Conservation (phyloP, 2,113 vertebrate species). For the Barnardius zonarius region DNA sequence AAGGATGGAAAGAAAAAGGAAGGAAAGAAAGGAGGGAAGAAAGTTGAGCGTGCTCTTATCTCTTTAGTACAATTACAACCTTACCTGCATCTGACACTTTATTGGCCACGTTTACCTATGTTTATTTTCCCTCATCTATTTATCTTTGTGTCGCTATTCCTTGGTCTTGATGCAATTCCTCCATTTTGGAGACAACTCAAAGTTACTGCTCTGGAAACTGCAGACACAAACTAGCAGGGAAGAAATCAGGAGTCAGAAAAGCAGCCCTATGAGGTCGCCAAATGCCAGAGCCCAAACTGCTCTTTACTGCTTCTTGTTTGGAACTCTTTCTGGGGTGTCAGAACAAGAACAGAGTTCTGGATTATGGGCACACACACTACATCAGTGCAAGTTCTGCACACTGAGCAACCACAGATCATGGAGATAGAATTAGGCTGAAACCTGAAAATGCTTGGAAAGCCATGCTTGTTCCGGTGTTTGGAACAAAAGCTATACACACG, state of each 20-base stretch:
- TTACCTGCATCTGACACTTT: neutral
- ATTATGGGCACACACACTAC: accelerated
- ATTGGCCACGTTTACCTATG: neutral
- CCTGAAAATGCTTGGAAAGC: neutral
- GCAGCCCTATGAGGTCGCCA: neutral
- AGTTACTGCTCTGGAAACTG: neutral
- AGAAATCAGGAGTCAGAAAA: neutral
- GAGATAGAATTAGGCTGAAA: neutral
- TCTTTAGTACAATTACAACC: neutral
- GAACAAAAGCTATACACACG: neutral
- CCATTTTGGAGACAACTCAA: neutral
- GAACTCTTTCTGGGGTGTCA: neutral
- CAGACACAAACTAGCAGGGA: neutral
- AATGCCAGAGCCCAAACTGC: neutral
- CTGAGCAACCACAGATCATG: neutral
- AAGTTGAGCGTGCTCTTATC: neutral
- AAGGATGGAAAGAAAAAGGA: accelerated
- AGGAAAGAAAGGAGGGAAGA: neutral
- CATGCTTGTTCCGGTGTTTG: neutral
- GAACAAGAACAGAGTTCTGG: neutral
- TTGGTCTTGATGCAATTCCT: neutral
- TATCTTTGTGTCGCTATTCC: neutral
- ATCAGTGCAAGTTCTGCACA: neutral
- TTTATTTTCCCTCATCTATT: neutral
- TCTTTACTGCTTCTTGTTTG: neutral